Base-by-base conservation (phyloP, 64 coral and sea anemone species). In the Acropora yongei region DNA sequence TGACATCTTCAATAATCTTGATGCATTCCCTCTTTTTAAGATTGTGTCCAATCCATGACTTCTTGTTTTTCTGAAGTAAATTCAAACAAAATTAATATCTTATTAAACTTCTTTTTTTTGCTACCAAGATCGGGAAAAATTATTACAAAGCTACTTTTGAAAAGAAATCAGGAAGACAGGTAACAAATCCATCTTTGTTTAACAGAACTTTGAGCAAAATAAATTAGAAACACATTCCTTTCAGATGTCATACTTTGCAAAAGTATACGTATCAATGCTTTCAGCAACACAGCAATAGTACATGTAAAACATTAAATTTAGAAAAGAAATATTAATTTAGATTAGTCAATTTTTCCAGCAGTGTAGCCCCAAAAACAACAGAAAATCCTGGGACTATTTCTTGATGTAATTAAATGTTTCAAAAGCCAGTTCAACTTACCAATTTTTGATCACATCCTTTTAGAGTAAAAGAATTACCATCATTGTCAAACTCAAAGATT, bases 21-120 rank as follows among this genome's bases (percentile, higher is more conserved):
- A 95, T 91, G 47, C 94, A 95, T 45, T 95, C 94, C 41, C 76
- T 57, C 49, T 78, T 46, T 6, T 30, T 67, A 86, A 95, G 88
- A 10, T 82, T 78, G 17, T 40, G 12, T 72, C 83, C 89, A 57
- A 95, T 87, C 94, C 94, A 91, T 43, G 89, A 88, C 57, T 95
- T 90, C 75, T 90, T 91, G 61, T 76, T 79, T 77, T 88, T 91
- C 94, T 95, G 10, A 5, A 3, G 51, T 6, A 74, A 49, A 95
- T 80, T n/a, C 65, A 55, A 6, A 77, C 18, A 20, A 71, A 71
- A 71, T 17, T n/a, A 13, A 71, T 6, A 71, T 2, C 10, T 63
- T 8, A 30, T 30, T 63, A 30, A 4, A 7, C 63, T 67, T 9
- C 11, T 39, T 20, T 71, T 4, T 4, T 20, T 20, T 6, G 68